These are phyloP conservation scores for Dasysyrphus albostriatus DNA, from an alignment of 2,888 invertebrate species.

Conservation along the genomic window DNA sequence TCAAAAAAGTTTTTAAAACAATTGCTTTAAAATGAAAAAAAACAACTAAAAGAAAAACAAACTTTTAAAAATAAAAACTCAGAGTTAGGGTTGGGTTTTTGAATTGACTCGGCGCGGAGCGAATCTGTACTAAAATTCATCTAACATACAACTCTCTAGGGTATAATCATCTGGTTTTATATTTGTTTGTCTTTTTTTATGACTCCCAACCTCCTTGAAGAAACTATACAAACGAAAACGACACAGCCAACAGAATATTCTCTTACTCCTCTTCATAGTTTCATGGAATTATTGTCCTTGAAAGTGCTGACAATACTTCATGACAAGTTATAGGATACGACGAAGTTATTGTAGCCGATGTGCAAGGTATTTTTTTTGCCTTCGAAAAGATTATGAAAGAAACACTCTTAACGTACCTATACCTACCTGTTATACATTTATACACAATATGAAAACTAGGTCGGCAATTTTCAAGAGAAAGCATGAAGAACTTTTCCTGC, in stretches of 20 bases:
- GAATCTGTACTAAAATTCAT: background rate
- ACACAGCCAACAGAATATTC: conserved; percentile 26
- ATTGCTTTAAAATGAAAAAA: background rate
- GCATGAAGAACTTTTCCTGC: conserved; percentile 18
- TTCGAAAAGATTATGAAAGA: conserved; percentile 58
- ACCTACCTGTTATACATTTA: background rate
- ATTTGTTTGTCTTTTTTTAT: conserved; percentile 36
- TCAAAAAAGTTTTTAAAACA: conserved; percentile 37
- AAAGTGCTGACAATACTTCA: conserved; percentile 69
- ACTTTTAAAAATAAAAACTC: conserved; percentile 18
- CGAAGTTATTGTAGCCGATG: conserved; percentile 52
- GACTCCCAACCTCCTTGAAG: conserved; percentile 14
- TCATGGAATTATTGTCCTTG: conserved; percentile 69
- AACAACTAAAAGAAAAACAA: conserved; percentile 2
- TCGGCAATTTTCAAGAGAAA: conserved; percentile 42
- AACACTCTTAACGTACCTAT: conserved; percentile 1
- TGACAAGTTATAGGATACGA: conserved; percentile 57
- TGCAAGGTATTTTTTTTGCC: conserved; percentile 36
- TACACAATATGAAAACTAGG: conserved; percentile 54
- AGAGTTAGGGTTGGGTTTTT: background rate
- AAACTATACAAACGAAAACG: conserved; percentile 17
- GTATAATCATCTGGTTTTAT: conserved; percentile 54
- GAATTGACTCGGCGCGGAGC: background rate
- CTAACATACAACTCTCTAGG: conserved; percentile 37
- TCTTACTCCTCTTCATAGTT: conserved; percentile 28